Evolutionary conservation across 2,113 vertebrate genomes (phyloP).

Genomic region (Oceanodroma tethys): DNA sequence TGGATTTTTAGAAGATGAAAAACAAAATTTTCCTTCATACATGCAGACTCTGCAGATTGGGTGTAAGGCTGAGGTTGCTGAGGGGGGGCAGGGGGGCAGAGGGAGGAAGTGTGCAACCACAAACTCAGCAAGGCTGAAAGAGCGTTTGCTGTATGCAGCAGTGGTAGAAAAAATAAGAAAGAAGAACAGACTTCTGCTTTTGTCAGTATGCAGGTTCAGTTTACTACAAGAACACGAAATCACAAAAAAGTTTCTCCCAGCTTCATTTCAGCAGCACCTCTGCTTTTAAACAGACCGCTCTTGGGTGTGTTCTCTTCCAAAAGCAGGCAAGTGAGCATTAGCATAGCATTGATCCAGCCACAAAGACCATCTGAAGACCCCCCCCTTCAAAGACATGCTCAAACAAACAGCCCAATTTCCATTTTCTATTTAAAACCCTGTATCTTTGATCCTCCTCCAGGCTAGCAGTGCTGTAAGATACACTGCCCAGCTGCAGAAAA

Average conservation of each 20-base stretch:
- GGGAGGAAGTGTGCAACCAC: conserved; percentile 24
- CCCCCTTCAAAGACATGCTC: background rate
- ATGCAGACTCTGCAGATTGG: background rate
- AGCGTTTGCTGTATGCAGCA: background rate
- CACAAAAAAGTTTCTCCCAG: background rate
- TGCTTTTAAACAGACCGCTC: background rate
- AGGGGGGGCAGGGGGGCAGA: background rate
- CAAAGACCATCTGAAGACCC: background rate
- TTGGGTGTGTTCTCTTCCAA: background rate
- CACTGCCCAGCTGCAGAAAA: background rate
- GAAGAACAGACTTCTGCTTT: background rate
- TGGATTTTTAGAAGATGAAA: background rate
- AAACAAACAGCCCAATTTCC: background rate
- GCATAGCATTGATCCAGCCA: background rate
- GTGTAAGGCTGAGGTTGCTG: background rate
- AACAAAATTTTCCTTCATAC: background rate
- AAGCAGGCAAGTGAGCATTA: background rate
- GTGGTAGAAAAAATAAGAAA: background rate
- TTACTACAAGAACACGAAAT: background rate
- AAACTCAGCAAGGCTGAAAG: background rate
- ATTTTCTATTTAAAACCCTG: background rate
- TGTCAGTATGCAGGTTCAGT: background rate
- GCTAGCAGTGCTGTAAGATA: background rate
- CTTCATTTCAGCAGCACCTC: background rate
- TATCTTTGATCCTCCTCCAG: background rate